Evolutionary conservation across 1,140 invertebrate genomes (phyloP).

Genomic region (Mylabris phalerata): DNA sequence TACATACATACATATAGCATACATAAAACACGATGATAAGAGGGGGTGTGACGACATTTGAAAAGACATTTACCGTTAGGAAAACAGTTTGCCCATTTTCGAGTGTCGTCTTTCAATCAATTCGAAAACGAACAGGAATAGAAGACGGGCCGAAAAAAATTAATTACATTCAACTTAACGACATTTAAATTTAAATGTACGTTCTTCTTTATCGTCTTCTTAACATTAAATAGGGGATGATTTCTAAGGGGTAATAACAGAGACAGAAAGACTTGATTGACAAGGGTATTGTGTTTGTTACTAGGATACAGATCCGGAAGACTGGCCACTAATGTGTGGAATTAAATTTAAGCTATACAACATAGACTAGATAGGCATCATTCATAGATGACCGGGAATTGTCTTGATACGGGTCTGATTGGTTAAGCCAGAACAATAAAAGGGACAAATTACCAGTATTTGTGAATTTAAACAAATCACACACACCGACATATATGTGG

Average conservation of each 20-base stretch:
- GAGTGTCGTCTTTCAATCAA: no score
- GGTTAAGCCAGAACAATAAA: constrained; percentile 4
- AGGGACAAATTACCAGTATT: not conserved
- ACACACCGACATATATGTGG: no score
- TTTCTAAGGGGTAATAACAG: no score
- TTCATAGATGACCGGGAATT: not conserved
- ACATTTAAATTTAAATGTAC: not conserved
- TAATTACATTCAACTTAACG: constrained; percentile 12
- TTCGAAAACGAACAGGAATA: constrained; percentile 1
- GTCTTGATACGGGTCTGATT: constrained; percentile 7
- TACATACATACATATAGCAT: not conserved
- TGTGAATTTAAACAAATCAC: constrained; percentile 1
- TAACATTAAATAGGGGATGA: no score
- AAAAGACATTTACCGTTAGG: constrained; percentile 9
- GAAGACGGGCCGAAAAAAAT: constrained; percentile 1
- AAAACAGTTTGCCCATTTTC: constrained; percentile 7
- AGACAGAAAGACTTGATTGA: no score
- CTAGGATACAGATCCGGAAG: not conserved
- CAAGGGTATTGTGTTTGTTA: not conserved
- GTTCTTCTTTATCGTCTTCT: no score
- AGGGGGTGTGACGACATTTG: constrained; percentile 7
- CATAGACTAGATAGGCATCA: constrained; percentile 1
- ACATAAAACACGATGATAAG: no score
- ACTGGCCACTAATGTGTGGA: constrained; percentile 5
- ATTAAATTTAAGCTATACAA: constrained; percentile 4